phyloP scores from a whole-genome alignment of 53 echinoderm and acorn worm species.

The Luidia sarsii region DNA sequence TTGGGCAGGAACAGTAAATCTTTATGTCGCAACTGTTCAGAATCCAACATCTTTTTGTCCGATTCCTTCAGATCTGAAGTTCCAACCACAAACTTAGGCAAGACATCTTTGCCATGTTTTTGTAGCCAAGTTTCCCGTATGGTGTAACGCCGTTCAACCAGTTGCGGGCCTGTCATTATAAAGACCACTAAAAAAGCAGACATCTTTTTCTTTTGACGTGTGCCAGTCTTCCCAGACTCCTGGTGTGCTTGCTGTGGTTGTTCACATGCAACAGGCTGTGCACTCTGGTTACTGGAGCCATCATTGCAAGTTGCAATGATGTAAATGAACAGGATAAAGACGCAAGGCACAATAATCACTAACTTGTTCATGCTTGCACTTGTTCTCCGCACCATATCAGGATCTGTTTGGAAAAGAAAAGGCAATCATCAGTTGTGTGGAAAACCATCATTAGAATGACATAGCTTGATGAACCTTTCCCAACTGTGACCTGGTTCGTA shows the following conservation, averaged over 20 bases:
- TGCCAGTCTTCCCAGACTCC: constrained; percentile 12
- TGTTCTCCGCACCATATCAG: constrained; percentile 42
- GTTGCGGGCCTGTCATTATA: constrained; percentile 87
- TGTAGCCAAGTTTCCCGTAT: constrained; percentile 94
- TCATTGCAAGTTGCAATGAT: constrained; percentile 48
- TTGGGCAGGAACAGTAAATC: constrained; percentile 77
- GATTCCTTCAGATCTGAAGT: constrained; percentile 63
- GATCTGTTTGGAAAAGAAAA: too few relatives aligned
- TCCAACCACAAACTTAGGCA: constrained; percentile 86
- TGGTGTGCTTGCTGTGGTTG: background rate
- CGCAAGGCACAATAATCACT: constrained; percentile 22
- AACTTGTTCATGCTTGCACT: constrained; percentile 38
- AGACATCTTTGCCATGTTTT: constrained; percentile 68
- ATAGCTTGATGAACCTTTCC: too few relatives aligned
- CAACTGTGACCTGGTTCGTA: too few relatives aligned
- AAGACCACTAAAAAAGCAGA: constrained; percentile 78
- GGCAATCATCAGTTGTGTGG: too few relatives aligned
- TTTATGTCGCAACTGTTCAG: constrained; percentile 71
- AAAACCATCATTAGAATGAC: too few relatives aligned
- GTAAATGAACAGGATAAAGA: constrained; percentile 50
- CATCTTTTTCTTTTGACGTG: constrained; percentile 60
- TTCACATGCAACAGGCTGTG: constrained; percentile 19
- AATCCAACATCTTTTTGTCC: constrained; percentile 63
- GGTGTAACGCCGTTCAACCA: constrained; percentile 69
- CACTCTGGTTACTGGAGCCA: constrained; percentile 8